Evolutionary conservation across 2,113 vertebrate species (phyloP).

Genomic region (Scophthalmus maximus): DNA sequence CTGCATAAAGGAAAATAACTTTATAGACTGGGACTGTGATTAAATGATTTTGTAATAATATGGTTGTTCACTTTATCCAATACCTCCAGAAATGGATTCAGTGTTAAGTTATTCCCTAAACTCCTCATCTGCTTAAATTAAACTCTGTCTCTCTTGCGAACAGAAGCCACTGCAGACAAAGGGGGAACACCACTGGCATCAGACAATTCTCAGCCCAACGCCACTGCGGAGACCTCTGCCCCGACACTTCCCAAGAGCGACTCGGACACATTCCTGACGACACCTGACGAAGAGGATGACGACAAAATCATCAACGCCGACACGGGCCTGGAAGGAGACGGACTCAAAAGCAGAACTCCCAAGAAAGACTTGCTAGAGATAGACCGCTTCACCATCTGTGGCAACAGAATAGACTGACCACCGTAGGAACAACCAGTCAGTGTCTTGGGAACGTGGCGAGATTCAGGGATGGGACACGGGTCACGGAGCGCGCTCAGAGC

Average conservation of each 20-base stretch:
- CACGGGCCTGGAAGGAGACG: conserved; percentile 83
- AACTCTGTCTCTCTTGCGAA: conserved; percentile 53
- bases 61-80: too few relatives aligned
- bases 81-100: too few relatives aligned
- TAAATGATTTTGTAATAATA: too few relatives aligned
- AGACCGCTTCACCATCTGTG: conserved; percentile 98
- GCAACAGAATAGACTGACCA: conserved; percentile 95
- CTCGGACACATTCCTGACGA: conserved; percentile 94
- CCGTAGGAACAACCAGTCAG: background rate
- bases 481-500: conserved; percentile 54
- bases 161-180: conserved; percentile 77
- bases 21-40: too few relatives aligned
- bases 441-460: conserved; percentile 41
- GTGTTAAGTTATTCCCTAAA: background rate
- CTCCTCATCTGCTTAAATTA: background rate
- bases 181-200: conserved; percentile 81
- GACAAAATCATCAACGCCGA: conserved; percentile 78
- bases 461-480: conserved; percentile 69
- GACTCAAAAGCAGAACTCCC: conserved; percentile 87
- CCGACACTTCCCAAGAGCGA: conserved; percentile 89
- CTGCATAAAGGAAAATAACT: background rate
- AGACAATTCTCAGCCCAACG: conserved; percentile 82
- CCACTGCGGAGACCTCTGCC: conserved; percentile 78
- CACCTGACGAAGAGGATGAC: conserved; percentile 94
- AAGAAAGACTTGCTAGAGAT: conserved; percentile 98